These are phyloP conservation scores for Noctua janthina DNA, from an alignment of 2,888 invertebrate species.

Conservation along the genomic window DNA sequence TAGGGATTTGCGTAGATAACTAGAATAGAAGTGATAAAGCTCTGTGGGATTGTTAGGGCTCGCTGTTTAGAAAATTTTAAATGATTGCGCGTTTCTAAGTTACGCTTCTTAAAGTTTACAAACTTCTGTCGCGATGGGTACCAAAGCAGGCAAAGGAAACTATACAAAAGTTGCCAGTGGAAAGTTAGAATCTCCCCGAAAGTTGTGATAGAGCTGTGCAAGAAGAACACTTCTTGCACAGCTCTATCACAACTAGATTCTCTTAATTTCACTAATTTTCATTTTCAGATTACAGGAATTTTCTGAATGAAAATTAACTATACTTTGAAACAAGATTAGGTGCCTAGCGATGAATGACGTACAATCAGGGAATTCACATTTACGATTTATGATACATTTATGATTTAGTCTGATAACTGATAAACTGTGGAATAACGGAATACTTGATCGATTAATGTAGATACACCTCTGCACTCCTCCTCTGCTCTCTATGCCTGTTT, in stretches of 20 bases:
- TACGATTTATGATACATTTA: not conserved
- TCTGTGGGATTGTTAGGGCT: conserved; percentile 29
- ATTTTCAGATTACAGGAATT: not conserved
- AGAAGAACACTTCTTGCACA: not conserved
- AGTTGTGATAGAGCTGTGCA: too few species aligned
- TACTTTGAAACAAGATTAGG: conserved; percentile 9
- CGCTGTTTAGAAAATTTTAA: not conserved
- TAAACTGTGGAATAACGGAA: not conserved
- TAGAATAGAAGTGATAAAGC: conserved; percentile 57
- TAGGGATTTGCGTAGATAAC: conserved; percentile 61
- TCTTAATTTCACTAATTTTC: not conserved
- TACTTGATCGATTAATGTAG: not conserved
- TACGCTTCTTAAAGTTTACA: conserved; percentile 1
- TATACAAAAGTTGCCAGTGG: not conserved
- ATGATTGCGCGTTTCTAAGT: not conserved
- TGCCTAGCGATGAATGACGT: conserved; percentile 23
- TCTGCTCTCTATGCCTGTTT: not conserved
- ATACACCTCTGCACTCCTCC: not conserved
- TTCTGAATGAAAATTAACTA: not conserved
- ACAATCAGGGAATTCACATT: conserved; percentile 30
- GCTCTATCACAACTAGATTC: not conserved
- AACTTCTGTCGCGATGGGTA: not conserved
- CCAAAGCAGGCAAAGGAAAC: not conserved
- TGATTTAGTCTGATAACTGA: conserved; percentile 26
- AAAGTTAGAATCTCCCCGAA: not conserved